Evolutionary conservation across 2,888 invertebrate species (phyloP).

Genomic region (Drosophila nr. perissopoda): DNA sequence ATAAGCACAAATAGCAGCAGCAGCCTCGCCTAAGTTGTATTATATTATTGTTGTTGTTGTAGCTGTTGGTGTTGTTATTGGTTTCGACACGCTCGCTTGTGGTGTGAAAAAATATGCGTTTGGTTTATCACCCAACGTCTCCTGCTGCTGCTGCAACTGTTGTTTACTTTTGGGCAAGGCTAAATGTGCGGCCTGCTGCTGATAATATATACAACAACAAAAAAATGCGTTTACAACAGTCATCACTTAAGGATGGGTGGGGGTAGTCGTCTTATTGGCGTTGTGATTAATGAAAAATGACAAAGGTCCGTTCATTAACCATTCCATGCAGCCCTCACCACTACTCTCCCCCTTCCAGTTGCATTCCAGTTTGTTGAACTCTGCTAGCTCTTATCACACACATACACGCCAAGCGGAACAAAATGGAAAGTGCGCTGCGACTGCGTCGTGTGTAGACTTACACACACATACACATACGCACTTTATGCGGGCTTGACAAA

Average conservation of each 20-base stretch:
- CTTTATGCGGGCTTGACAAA: conserved; percentile 50
- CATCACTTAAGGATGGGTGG: conserved; percentile 15
- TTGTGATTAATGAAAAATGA: conserved; percentile 77
- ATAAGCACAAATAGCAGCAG: conserved; percentile 14
- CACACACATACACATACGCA: conserved; percentile 1
- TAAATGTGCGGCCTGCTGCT: conserved; percentile 56
- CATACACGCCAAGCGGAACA: conserved; percentile 42
- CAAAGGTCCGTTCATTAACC: conserved; percentile 61
- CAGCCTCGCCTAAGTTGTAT: conserved; percentile 49
- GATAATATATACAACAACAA: conserved; percentile 64
- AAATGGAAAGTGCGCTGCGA: conserved; percentile 70
- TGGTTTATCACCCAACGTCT: conserved; percentile 63
- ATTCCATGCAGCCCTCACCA: not conserved
- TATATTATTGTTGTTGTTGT: conserved; percentile 19
- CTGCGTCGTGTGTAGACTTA: conserved; percentile 23
- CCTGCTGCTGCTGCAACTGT: conserved; percentile 46
- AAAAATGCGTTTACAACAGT: conserved; percentile 59
- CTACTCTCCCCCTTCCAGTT: conserved; percentile 3
- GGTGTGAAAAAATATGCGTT: conserved; percentile 79
- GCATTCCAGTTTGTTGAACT: conserved; percentile 73
- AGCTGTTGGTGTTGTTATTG: conserved; percentile 63
- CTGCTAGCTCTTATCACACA: conserved; percentile 58
- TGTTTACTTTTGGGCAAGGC: conserved; percentile 69
- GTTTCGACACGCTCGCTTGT: conserved; percentile 61
- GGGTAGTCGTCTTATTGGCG: conserved; percentile 27